These are phyloP conservation scores for Sebastolobus alascanus DNA, from an alignment of 2,797 vertebrate species.

Conservation along the genomic window DNA sequence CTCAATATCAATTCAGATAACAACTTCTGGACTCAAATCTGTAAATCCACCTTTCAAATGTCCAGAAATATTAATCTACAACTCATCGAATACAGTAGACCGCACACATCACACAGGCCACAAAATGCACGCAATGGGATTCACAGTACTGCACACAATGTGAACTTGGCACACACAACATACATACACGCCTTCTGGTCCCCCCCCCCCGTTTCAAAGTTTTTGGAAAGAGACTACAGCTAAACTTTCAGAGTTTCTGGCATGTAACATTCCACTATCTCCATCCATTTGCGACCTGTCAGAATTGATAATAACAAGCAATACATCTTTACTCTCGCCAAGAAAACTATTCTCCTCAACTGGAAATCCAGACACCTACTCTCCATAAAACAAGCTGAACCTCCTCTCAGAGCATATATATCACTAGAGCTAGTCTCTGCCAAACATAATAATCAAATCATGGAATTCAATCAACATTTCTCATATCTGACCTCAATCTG, in stretches of 20 bases:
- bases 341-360: not conserved
- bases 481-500: conserved; percentile 7
- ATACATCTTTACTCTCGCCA: not conserved
- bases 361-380: not conserved
- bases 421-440: not conserved
- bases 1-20: too few species aligned
- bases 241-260: conserved; percentile 1
- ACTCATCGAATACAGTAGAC: too few species aligned
- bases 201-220: not conserved
- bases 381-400: not conserved
- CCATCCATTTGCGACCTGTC: not conserved
- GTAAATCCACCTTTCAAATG: too few species aligned
- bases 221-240: not conserved
- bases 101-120: too few species aligned
- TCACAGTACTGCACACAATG: too few species aligned
- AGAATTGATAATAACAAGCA: not conserved
- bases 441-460: not conserved
- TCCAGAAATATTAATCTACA: too few species aligned
- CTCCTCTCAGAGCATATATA: not conserved
- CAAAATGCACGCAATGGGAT: too few species aligned
- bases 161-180: not conserved
- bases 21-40: too few species aligned
- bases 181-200: not conserved
- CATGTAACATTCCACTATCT: not conserved
- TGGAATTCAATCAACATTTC: not conserved